Conservation (phyloP, 1,140 invertebrate species). For the Acyrthosiphon pisum region DNA sequence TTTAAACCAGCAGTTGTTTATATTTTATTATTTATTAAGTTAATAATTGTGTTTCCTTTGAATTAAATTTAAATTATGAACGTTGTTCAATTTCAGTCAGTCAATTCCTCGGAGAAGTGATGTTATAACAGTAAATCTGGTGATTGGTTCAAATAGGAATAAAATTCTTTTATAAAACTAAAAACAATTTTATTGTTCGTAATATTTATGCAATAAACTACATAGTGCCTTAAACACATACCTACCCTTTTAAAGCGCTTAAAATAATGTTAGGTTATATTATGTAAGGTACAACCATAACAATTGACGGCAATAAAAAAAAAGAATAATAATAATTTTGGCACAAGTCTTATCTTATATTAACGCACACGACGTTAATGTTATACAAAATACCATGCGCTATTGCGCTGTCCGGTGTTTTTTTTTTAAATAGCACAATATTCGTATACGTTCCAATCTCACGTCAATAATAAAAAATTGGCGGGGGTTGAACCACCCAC, state of each 20-base stretch:
- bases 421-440: not conserved
- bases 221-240: no score
- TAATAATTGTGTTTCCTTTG: not conserved
- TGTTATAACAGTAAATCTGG: not conserved
- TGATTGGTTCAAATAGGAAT: not conserved
- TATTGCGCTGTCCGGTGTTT: not conserved
- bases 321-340: not conserved
- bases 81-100: not conserved
- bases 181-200: not conserved
- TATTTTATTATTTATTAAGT: not conserved
- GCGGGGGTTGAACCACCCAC: no score
- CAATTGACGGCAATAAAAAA: not conserved
- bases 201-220: not conserved
- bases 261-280: not conserved
- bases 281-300: not conserved
- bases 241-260: not conserved
- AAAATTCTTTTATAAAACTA: not conserved
- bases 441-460: not conserved
- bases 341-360: not conserved
- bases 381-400: not conserved
- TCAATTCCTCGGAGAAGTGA: not conserved
- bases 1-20: not conserved
- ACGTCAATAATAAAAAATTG: not conserved
- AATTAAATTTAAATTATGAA: not conserved
- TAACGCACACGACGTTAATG: not conserved